A percentile compares a stretch with the other conserved stretches of the same genome.
Conservation (phyloP, 2,113 vertebrate species). For the Gallinago undulata region DNA sequence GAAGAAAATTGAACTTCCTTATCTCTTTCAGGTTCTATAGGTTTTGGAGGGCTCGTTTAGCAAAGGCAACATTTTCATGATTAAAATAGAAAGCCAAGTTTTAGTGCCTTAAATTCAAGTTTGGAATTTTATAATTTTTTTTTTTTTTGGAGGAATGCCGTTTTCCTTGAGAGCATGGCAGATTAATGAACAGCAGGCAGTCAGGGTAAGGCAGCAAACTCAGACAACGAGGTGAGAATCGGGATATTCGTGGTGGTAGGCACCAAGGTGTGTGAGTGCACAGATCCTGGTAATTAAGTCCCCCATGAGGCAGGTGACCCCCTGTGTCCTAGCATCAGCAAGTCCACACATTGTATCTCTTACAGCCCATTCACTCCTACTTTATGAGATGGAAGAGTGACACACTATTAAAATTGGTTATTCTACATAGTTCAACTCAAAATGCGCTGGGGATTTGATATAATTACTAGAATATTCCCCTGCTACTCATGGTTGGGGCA, state of each 20-base stretch:
- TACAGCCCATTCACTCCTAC: background rate
- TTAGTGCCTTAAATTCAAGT: background rate
- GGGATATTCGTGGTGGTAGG: background rate
- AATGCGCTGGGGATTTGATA: background rate
- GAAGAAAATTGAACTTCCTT: constrained; percentile 29
- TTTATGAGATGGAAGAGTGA: constrained; percentile 16
- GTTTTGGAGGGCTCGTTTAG: background rate
- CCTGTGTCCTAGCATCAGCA: background rate
- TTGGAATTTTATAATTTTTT: background rate
- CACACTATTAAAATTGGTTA: constrained; percentile 16
- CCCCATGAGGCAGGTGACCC: background rate
- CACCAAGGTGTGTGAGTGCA: background rate
- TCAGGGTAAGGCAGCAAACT: background rate
- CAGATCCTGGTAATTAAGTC: background rate
- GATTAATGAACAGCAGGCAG: background rate
- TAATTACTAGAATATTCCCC: constrained; percentile 22
- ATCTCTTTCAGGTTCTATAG: background rate
- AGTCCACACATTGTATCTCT: background rate
- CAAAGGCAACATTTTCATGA: background rate
- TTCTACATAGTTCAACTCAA: constrained; percentile 43
- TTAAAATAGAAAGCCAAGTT: background rate
- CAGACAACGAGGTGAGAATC: background rate
- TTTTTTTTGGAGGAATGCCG: background rate
- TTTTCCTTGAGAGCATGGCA: background rate
- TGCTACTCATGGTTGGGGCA: background rate